Evolutionary conservation across 2,797 vertebrate species (phyloP).

Genomic region (Lagocephalus sceleratus): DNA sequence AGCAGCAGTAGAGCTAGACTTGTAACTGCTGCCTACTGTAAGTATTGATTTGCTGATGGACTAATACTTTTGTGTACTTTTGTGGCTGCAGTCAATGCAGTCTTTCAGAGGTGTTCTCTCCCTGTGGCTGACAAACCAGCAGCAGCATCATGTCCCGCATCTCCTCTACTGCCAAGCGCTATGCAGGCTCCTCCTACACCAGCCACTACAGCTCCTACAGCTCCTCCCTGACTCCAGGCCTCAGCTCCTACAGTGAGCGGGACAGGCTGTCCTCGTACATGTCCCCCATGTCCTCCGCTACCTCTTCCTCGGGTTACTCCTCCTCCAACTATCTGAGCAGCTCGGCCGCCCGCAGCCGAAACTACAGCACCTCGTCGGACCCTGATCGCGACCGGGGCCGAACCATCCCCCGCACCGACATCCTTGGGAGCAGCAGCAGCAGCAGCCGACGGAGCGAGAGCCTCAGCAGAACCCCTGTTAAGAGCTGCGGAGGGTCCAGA

Average conservation of each 20-base stretch:
- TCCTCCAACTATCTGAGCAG: constrained; percentile 81
- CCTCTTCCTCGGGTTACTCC: constrained; percentile 79
- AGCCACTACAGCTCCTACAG: constrained; percentile 86
- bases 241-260: constrained; percentile 79
- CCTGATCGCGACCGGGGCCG: constrained; percentile 79
- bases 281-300: constrained; percentile 76
- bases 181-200: constrained; percentile 83
- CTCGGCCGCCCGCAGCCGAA: constrained; percentile 64
- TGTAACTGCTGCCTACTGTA: not conserved
- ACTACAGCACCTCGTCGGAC: constrained; percentile 80
- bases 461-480: constrained; percentile 77
- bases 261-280: constrained; percentile 85
- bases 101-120: constrained; percentile 67
- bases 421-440: constrained; percentile 70
- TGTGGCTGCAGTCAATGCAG: constrained; percentile 85
- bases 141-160: constrained; percentile 85
- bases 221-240: constrained; percentile 82
- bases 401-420: constrained; percentile 79
- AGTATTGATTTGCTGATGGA: constrained; percentile 46
- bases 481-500: constrained; percentile 68
- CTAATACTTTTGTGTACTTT: constrained; percentile 46
- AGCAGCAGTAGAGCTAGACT: not conserved
- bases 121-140: constrained; percentile 76
- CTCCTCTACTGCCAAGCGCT: constrained; percentile 92
- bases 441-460: constrained; percentile 78